Base-by-base conservation (phyloP, 1,140 invertebrate species). In the Ganaspis sp. region DNA sequence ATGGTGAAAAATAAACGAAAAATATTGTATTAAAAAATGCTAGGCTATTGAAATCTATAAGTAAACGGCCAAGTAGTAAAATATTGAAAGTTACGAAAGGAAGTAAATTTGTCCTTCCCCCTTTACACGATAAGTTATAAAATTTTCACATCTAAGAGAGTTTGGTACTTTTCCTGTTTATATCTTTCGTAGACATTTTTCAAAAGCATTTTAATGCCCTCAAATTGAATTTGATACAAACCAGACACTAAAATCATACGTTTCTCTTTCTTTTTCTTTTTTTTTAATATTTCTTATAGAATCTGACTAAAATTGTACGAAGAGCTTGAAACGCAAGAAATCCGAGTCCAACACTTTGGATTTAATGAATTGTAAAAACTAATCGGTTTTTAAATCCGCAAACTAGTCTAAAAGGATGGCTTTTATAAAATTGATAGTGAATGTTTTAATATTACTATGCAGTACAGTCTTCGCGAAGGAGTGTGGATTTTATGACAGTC, bases 141-240 rank as follows among this genome's bases (percentile, higher is more conserved):
- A 64, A 64, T n/a, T 26, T 64, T 5, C 23, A 64, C 11, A 29
- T 26, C 23, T 11, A 26, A 26, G 54, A 64, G 58, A 64, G 26
- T 69, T 77, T 72, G 72, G 70, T 77, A 73, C 8, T 70, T 74
- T 72, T 77, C 74, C 12, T 64, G 38, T 26, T 54, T 70, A 29
- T 23, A 75, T 40, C 38, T 34, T 37, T 29, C n/a, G 26, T 6
- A 54, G 49, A 58, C 49, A 70, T 53, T 49, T 37, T 42, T 75
- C 34, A 75, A 75, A 75, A 9, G 38, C n/a, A 49, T 49, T 49
- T 49, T 49, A 64, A 64, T 29, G 23, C 23, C 58, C 26, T n/a
- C 23, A 26, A 58, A 26, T 58, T 26, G 9, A 26, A 23, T 64
- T 64, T 12, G 4, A 64, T 64, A 64, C 58, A 64, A 64, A 64